phyloP scores from a whole-genome alignment of 2,888 invertebrate species.

The Athetis lepigone region DNA sequence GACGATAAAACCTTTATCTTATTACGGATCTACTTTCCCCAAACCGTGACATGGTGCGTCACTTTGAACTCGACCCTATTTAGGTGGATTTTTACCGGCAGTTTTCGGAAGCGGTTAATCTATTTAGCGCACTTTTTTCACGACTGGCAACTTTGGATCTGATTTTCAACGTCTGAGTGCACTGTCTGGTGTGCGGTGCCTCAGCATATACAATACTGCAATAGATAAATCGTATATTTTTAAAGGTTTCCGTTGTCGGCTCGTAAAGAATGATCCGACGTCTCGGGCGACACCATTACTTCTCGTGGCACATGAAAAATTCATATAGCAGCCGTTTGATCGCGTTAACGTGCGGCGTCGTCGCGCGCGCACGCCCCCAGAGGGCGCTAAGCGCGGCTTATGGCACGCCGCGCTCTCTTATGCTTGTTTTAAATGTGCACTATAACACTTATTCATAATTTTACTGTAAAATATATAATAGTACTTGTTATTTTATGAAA shows the following conservation, averaged over 20 bases:
- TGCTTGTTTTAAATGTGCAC: slow-evolving; percentile 66
- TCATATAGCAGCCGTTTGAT: slow-evolving; percentile 85
- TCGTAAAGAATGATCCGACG: slow-evolving; percentile 90
- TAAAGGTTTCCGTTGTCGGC: slow-evolving; percentile 84
- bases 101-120: slow-evolving; percentile 45
- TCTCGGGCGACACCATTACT: slow-evolving; percentile 87
- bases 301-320: slow-evolving; percentile 88
- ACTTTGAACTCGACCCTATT: slow-evolving; percentile 63
- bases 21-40: slow-evolving; percentile 78
- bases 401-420: slow-evolving; percentile 59
- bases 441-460: slow-evolving; percentile 70
- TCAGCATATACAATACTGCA: slow-evolving; percentile 37
- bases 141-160: slow-evolving; percentile 26
- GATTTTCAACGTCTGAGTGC: slow-evolving; percentile 46
- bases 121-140: slow-evolving; percentile 45
- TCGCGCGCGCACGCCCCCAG: slow-evolving; percentile 79
- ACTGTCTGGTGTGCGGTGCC: slow-evolving; percentile 33
- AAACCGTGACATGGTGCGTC: slow-evolving; percentile 66
- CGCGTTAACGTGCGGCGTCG: slow-evolving; percentile 79
- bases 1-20: slow-evolving; percentile 89
- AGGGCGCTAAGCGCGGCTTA: slow-evolving; percentile 78
- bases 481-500: slow-evolving; percentile 44
- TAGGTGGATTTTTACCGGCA: slow-evolving; percentile 46
- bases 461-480: slow-evolving; percentile 58
- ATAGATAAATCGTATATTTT: slow-evolving; percentile 82